These are phyloP conservation scores for Bellardia bayeri DNA, from an alignment of 2,888 invertebrate species.

Conservation along the genomic window DNA sequence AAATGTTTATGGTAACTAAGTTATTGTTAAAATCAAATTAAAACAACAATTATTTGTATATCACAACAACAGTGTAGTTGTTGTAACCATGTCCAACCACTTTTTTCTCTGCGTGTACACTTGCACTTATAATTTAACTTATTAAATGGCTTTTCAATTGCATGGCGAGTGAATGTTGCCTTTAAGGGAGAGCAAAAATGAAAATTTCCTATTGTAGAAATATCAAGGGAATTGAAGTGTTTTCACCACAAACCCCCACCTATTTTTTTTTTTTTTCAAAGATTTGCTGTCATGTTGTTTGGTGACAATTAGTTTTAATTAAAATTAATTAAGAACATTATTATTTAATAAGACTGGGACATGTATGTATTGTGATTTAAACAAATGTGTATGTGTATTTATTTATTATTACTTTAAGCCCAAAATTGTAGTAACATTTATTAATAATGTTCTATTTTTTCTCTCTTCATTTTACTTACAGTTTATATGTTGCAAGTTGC, in stretches of 20 bases:
- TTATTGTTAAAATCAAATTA: no score
- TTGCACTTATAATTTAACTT: neutral
- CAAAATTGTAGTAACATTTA: slow-evolving; percentile 1
- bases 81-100: no score
- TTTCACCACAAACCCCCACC: neutral
- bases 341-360: slow-evolving; percentile 46
- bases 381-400: slow-evolving; percentile 7
- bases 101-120: no score
- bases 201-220: neutral
- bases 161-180: slow-evolving; percentile 13
- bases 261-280: neutral
- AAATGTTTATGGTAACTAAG: no score
- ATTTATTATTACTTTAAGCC: neutral
- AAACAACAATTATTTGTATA: no score
- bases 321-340: slow-evolving; percentile 60
- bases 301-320: slow-evolving; percentile 66
- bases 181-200: neutral
- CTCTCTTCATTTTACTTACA: slow-evolving; percentile 29
- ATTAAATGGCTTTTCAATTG: slow-evolving; percentile 61
- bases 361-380: slow-evolving; percentile 59
- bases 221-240: neutral
- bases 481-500: slow-evolving; percentile 18
- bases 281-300: neutral
- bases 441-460: neutral
- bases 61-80: no score